Evolutionary conservation across 2,888 invertebrate genomes (phyloP).

Genomic region (Macropis europaea): DNA sequence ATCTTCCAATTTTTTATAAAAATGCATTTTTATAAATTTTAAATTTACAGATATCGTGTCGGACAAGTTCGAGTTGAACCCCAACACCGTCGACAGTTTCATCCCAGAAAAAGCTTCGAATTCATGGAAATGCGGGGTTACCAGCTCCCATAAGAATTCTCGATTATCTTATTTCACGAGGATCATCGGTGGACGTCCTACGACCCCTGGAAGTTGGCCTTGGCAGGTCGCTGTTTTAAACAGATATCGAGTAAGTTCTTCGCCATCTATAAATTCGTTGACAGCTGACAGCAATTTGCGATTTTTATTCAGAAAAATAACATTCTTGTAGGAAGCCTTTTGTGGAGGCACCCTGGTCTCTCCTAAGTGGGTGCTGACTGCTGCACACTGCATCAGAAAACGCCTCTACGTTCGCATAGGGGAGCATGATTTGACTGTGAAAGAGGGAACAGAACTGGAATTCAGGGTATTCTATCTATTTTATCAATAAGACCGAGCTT

Average conservation of each 20-base stretch:
- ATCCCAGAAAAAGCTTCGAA: conserved; percentile 59
- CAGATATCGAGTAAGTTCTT: conserved; percentile 85
- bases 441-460: conserved; percentile 89
- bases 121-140: conserved; percentile 74
- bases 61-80: conserved; percentile 73
- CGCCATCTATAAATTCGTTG: background rate
- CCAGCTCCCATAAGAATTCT: conserved; percentile 64
- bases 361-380: conserved; percentile 91
- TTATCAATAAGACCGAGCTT: too few relatives aligned
- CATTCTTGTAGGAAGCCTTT: conserved; percentile 87
- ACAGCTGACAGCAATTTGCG: background rate
- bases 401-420: conserved; percentile 90
- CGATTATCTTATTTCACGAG: conserved; percentile 81
- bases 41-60: conserved; percentile 62
- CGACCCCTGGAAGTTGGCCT: conserved; percentile 92
- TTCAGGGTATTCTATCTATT: conserved; percentile 85
- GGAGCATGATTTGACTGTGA: conserved; percentile 89
- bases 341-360: conserved; percentile 93
- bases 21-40: background rate
- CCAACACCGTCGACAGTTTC: conserved; percentile 68
- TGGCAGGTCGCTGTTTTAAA: conserved; percentile 97
- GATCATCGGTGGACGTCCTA: conserved; percentile 93
- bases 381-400: conserved; percentile 91
- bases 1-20: background rate
- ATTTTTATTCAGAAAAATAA: background rate